Conservation (phyloP, 2,113 vertebrate genomes). For the Rhea pennata region DNA sequence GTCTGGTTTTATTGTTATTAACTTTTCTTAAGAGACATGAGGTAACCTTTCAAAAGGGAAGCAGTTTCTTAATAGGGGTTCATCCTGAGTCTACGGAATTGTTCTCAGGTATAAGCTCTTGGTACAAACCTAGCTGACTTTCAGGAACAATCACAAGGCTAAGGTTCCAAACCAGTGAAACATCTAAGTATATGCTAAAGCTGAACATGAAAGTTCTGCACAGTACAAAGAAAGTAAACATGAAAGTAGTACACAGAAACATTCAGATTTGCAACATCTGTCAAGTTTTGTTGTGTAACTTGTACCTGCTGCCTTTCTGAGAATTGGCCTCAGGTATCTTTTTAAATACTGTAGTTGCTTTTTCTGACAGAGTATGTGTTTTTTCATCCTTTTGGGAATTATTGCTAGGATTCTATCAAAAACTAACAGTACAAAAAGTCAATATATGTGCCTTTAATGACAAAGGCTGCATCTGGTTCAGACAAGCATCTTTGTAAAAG, state of each 20-base stretch:
- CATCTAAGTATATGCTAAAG: neutral
- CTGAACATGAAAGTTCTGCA: neutral
- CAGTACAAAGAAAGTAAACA: neutral
- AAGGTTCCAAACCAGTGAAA: neutral
- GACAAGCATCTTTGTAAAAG: slow-evolving; percentile 13
- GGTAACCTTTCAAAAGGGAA: neutral
- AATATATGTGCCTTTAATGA: neutral
- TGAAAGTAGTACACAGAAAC: neutral
- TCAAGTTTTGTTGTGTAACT: neutral
- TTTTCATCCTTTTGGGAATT: neutral
- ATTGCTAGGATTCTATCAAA: neutral
- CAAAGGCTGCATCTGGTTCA: slow-evolving; percentile 24
- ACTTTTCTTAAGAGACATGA: neutral
- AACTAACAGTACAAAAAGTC: neutral
- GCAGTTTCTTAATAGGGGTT: neutral
- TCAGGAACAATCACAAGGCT: too few species aligned
- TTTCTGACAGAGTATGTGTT: neutral
- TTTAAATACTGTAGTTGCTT: neutral
- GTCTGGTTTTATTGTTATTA: neutral
- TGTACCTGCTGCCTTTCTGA: neutral
- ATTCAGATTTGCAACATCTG: neutral
- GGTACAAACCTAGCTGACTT: neutral
- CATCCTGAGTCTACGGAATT: neutral
- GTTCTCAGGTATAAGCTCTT: neutral
- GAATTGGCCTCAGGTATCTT: neutral